Conservation (phyloP, 2,888 invertebrate species). For the Seira ritae region DNA sequence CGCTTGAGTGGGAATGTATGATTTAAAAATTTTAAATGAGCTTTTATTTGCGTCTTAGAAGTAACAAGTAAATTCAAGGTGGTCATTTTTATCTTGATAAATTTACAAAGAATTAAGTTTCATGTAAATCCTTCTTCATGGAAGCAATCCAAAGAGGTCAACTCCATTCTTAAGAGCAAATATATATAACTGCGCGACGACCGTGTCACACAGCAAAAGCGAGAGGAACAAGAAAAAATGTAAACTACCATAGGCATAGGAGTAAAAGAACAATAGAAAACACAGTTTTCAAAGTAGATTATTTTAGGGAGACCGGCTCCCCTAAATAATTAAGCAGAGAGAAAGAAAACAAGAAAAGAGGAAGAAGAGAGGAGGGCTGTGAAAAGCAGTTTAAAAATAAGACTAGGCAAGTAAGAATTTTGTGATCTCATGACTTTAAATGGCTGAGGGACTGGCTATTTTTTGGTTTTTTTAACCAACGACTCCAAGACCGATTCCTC, state of each 20-base stretch:
- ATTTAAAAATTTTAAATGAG: not conserved
- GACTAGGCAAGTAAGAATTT: constrained; percentile 37
- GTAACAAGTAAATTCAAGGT: constrained; percentile 21
- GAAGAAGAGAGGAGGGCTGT: not conserved
- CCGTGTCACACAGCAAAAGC: not conserved
- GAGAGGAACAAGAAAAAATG: not conserved
- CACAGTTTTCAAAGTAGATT: constrained; percentile 5
- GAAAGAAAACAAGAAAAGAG: constrained; percentile 18
- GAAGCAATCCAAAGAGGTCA: constrained; percentile 23
- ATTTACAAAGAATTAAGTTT: not conserved
- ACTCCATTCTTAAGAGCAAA: constrained; percentile 25
- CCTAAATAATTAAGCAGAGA: not conserved
- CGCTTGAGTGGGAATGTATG: not conserved
- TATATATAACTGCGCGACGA: not conserved
- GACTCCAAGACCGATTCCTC: constrained; percentile 37
- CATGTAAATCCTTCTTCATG: constrained; percentile 15
- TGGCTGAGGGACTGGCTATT: not conserved
- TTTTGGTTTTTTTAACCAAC: constrained; percentile 31
- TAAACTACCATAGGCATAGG: no score
- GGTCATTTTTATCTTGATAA: constrained; percentile 20
- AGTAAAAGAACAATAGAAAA: constrained; percentile 9
- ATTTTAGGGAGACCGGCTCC: constrained; percentile 41
- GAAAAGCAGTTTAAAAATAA: not conserved
- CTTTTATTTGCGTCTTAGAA: not conserved
- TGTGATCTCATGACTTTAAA: not conserved